Conservation (phyloP, 2,888 invertebrate species). For the Andrena camellia region DNA sequence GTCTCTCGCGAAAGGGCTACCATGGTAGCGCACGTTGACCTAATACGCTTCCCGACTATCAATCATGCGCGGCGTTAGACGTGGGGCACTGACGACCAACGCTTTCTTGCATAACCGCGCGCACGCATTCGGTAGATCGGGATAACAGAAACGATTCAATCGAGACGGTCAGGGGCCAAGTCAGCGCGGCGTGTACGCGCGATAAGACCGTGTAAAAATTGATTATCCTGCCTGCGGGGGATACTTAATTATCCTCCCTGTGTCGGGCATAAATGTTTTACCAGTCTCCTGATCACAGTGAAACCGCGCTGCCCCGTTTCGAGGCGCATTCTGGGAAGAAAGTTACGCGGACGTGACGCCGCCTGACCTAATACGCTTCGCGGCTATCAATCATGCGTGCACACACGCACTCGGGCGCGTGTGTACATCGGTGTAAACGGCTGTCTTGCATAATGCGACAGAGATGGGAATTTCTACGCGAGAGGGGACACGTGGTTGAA, state of each 20-base stretch:
- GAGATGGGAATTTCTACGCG: conserved; percentile 28
- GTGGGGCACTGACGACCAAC: conserved; percentile 46
- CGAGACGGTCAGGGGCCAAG: conserved; percentile 24
- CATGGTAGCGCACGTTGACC: conserved; percentile 72
- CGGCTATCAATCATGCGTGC: conserved; percentile 79
- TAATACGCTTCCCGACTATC: conserved; percentile 76
- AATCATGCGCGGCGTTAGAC: conserved; percentile 72
- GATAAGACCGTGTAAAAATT: conserved; percentile 46
- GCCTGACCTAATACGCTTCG: conserved; percentile 75
- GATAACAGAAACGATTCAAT: conserved; percentile 61
- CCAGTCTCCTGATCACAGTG: conserved; percentile 2
- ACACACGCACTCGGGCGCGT: conserved; percentile 30
- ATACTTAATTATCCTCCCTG: conserved; percentile 42
- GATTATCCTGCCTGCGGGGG: conserved; percentile 16
- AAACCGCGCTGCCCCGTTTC: conserved; percentile 11
- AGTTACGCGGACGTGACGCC: conserved; percentile 57
- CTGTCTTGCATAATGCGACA: conserved; percentile 70
- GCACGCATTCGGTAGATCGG: conserved; percentile 26
- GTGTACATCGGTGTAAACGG: conserved; percentile 42
- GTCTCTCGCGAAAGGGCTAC: conserved; percentile 68
- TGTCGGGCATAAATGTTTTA: conserved; percentile 9
- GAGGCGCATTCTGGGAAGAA: conserved; percentile 50
- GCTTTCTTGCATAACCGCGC: conserved; percentile 68
- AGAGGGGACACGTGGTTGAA: background rate
- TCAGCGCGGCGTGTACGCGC: conserved; percentile 7